A percentile compares a stretch with the other conserved stretches of the same genome.
phyloP scores from a whole-genome alignment of 2,113 vertebrate species.

The Spea bombifrons region DNA sequence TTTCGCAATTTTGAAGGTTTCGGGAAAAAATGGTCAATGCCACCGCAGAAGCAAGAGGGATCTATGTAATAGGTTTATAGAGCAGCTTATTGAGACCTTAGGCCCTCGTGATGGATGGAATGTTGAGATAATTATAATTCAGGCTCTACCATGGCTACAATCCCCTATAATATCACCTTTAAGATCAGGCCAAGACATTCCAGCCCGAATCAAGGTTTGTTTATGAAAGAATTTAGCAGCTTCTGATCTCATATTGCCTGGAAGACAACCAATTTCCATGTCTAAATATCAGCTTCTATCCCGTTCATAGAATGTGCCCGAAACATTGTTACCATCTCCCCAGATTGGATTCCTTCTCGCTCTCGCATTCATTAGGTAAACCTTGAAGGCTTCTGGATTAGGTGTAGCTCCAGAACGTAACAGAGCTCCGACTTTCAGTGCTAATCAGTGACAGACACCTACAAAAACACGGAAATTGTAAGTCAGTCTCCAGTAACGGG shows the following conservation, averaged over 20 bases:
- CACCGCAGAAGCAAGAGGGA: constrained; percentile 2
- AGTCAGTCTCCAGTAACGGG: constrained; percentile 28
- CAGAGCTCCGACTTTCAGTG: constrained; percentile 34
- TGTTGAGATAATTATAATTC: constrained; percentile 72
- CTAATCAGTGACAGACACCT: constrained; percentile 43
- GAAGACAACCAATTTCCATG: constrained; percentile 73
- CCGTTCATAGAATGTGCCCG: constrained; percentile 58
- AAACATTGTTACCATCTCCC: constrained; percentile 48
- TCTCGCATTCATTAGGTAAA: constrained; percentile 34
- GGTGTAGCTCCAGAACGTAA: constrained; percentile 32
- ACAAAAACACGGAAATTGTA: constrained; percentile 32
- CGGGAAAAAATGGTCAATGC: not conserved
- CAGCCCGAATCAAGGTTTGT: constrained; percentile 74
- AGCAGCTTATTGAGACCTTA: constrained; percentile 56
- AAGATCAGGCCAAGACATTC: constrained; percentile 79
- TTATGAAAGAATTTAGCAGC: constrained; percentile 77
- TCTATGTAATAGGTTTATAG: constrained; percentile 57
- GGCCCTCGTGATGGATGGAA: constrained; percentile 63
- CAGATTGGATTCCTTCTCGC: constrained; percentile 52
- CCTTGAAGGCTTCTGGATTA: constrained; percentile 44
- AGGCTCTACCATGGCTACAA: constrained; percentile 63
- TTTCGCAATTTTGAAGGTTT: too few relatives aligned
- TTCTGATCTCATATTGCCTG: constrained; percentile 71
- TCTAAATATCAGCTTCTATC: constrained; percentile 71
- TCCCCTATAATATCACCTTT: constrained; percentile 68